Evolutionary conservation across 1,140 invertebrate species (phyloP), one percentile per base, ranked within the genome.

Genomic region (Chrysopa pallens): DNA sequence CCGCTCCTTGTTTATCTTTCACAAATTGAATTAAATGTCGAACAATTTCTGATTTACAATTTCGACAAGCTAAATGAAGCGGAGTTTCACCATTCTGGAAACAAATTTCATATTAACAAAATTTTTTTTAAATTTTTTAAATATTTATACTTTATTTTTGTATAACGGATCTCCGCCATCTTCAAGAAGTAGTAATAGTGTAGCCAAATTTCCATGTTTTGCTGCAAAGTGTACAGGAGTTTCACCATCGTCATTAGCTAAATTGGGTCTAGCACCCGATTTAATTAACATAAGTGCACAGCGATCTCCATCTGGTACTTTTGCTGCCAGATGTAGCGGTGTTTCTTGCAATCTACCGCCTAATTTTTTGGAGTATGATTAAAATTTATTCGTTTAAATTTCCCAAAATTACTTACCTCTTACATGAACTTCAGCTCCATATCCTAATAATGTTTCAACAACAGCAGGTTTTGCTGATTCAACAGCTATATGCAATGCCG

Each of bases 401-500:
- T 39, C 29, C 7, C 14, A 15, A n/a, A 29, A 29, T 44, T 35
- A 42, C 46, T 53, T 53, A 62, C 79, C 94, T 61, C 89, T 77
- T 2, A 97, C 80, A 62, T 98, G 90, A 4, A 98, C 91, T 60
- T 95, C 84, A 4, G 95, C 94, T 27, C 95, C 94, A 59, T 85
- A 93, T 6, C 95, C 95, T 2, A 98, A 66, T 17, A 98, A 64
- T 1, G 90, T 93, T 67, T 98, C 94, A 11, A 98, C 94, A 6
- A 97, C 92, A 17, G 84, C 76, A 8, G 93, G 90, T 58, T 96
- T 94, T 43, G 86, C 85, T 31, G 84, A 87, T 63, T 97, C 87
- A 4, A 98, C 93, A n/a, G 93, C 94, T 50, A 98, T 88, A 56
- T 98, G 95, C 0, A 99, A 67, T n/a, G 95, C 91, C 14, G 95